Base-by-base conservation (phyloP, 2,888 invertebrate species). In the Oconnorella tubifera region DNA sequence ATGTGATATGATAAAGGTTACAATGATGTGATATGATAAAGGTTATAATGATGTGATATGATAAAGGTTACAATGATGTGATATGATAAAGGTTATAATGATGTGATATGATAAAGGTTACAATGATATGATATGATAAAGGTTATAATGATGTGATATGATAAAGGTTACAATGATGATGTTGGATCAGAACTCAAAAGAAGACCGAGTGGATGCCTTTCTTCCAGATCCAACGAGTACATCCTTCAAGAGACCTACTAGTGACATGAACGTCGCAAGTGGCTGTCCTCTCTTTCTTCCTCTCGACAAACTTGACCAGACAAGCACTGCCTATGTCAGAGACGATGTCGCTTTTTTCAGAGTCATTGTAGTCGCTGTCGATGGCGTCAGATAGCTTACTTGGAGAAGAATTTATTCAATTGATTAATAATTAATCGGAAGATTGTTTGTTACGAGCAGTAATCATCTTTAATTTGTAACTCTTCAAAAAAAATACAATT, bases 211-310 rank as follows among this genome's bases (percentile, higher is more conserved):
- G n/a, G 81, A 81, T 65, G 75, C 79, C 1, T 81, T 81, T 70
- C 68, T 76, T 49, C 80, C 80, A 0, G 81, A 81, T 68, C 75
- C 77, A 0, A 72, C 72, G 53, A 79, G 79, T 58, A 73, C 76
- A 2, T 78, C 78, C 0, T 81, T 80, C 72, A 73, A 75, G 60
- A 68, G 77, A 29, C 81, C 81, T 3, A 73, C 71, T 14, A 70
- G 76, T 2, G 78, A 79, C 62, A 80, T 80, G 79, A 81, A 80
- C 73, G 79, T 80, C 19, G 81, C 80, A 2, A 77, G 76, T 65
- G 81, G 81, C 1, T 79, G 80, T 63, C 81, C 81, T 0, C 66
- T 78, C 62, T 81, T 81, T 66, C 69, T 77, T 49, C 71, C 73
- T 0, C 68, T 75, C 14, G 40, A 23, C 14, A 56, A 27, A 28